These are phyloP conservation scores for Diorhabda elongata DNA, from an alignment of 1,140 invertebrate species.

Conservation along the genomic window DNA sequence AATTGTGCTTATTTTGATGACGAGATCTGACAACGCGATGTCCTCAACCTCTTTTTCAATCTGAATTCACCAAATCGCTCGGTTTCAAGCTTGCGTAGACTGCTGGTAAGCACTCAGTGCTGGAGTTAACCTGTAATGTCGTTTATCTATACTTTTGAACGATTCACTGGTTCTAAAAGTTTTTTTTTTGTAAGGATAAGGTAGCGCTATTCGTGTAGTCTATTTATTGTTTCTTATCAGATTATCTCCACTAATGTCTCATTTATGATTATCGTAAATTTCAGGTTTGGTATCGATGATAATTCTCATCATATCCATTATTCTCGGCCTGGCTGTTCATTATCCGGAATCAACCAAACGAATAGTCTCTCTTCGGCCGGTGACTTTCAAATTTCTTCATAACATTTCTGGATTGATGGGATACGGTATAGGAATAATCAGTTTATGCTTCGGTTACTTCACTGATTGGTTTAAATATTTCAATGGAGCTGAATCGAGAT, in stretches of 20 bases:
- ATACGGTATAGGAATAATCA: conserved; percentile 34
- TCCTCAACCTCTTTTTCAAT: too few relatives aligned
- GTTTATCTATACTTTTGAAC: too few relatives aligned
- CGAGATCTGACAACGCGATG: too few relatives aligned
- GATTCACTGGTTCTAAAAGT: too few relatives aligned
- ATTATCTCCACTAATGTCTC: not conserved
- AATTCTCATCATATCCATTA: conserved; percentile 26
- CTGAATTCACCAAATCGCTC: too few relatives aligned
- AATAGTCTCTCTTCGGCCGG: conserved; percentile 5
- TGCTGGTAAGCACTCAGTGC: too few relatives aligned
- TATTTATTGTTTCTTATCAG: too few relatives aligned
- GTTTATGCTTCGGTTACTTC: conserved; percentile 33
- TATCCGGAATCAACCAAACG: conserved; percentile 24
- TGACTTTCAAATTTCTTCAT: conserved; percentile 31
- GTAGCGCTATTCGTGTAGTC: too few relatives aligned
- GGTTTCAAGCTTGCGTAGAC: too few relatives aligned
- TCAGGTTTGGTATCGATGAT: conserved; percentile 36
- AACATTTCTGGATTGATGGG: conserved; percentile 32
- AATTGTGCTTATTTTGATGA: too few relatives aligned
- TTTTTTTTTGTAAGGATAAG: too few relatives aligned
- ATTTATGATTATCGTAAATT: conserved; percentile 4
- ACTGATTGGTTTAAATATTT: conserved; percentile 37
- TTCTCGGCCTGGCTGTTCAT: conserved; percentile 28
- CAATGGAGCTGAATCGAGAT: conserved; percentile 29
- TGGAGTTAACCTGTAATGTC: too few relatives aligned